A percentile compares a stretch with the other conserved stretches of the same genome.
Conservation (phyloP, 2,888 invertebrate genomes). For the Eupelmus urozonus region DNA sequence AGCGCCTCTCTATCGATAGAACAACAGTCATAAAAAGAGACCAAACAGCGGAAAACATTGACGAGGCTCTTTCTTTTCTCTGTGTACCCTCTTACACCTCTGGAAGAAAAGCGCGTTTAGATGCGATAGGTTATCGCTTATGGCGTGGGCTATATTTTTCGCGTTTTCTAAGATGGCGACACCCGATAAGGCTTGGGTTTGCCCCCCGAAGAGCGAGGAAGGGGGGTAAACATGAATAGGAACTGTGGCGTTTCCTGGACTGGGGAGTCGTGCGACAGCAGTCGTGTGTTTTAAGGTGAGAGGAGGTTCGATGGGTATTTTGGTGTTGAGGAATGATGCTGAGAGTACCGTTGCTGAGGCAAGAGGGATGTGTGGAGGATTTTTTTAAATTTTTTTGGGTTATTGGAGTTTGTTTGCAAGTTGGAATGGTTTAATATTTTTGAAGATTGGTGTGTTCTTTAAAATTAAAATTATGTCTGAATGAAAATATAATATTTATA, state of each 20-base stretch:
- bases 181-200: conserved; percentile 28
- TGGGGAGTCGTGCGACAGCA: conserved; percentile 8
- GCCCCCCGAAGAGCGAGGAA: conserved; percentile 29
- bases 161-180: conserved; percentile 40
- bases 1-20: background rate
- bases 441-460: too few species aligned
- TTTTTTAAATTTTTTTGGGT: background rate
- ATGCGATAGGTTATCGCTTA: background rate
- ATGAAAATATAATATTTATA: too few species aligned
- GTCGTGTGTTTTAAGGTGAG: conserved; percentile 19
- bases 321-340: too few species aligned
- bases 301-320: background rate
- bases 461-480: too few species aligned
- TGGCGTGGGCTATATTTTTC: too few species aligned
- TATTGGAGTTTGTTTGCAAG: too few species aligned
- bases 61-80: background rate
- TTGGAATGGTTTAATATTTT: too few species aligned
- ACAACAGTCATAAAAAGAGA: too few species aligned
- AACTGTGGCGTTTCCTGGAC: conserved; percentile 26
- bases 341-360: too few species aligned
- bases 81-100: background rate
- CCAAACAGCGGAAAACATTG: conserved; percentile 4
- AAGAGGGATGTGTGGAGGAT: too few species aligned
- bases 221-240: conserved; percentile 5
- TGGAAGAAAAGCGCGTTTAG: background rate